Conservation (phyloP, 2,888 invertebrate genomes). For the Drosophila anceps region DNA sequence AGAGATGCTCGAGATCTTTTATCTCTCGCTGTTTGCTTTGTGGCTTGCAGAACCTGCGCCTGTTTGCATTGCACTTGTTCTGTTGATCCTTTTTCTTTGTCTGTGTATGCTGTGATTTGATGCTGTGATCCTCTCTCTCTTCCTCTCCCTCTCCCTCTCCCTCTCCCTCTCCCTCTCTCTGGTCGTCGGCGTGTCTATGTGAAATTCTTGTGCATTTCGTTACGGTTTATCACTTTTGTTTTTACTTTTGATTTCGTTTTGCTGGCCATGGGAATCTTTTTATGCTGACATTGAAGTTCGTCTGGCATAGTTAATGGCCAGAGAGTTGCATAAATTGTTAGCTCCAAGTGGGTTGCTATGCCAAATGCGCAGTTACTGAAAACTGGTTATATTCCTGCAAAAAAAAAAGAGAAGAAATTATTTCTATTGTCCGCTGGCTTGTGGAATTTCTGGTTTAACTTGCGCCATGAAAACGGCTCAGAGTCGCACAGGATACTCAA, state of each 20-base stretch:
- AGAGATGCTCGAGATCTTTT: constrained; percentile 68
- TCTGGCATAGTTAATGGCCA: constrained; percentile 6
- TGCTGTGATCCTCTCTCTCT: constrained; percentile 49
- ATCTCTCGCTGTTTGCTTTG: constrained; percentile 71
- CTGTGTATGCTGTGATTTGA: constrained; percentile 76
- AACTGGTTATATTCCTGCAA: constrained; percentile 27
- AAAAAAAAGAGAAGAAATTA: background rate
- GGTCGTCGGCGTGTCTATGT: constrained; percentile 29
- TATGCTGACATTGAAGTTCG: constrained; percentile 9
- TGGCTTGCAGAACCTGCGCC: constrained; percentile 42
- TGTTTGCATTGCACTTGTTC: constrained; percentile 78
- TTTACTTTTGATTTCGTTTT: constrained; percentile 73
- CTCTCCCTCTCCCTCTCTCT: background rate
- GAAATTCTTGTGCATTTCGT: constrained; percentile 58
- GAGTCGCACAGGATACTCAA: constrained; percentile 1
- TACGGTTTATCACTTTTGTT: constrained; percentile 75
- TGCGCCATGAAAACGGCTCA: constrained; percentile 16
- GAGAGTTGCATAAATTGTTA: constrained; percentile 9
- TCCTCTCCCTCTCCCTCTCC: background rate
- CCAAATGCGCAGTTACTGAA: constrained; percentile 22
- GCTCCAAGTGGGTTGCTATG: constrained; percentile 13
- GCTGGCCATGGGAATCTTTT: constrained; percentile 36
- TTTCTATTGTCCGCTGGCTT: background rate
- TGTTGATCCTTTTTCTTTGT: constrained; percentile 59
- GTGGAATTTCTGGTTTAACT: constrained; percentile 24